Evolutionary conservation across 2,888 invertebrate species (phyloP).

Genomic region (Aphrophora alni): DNA sequence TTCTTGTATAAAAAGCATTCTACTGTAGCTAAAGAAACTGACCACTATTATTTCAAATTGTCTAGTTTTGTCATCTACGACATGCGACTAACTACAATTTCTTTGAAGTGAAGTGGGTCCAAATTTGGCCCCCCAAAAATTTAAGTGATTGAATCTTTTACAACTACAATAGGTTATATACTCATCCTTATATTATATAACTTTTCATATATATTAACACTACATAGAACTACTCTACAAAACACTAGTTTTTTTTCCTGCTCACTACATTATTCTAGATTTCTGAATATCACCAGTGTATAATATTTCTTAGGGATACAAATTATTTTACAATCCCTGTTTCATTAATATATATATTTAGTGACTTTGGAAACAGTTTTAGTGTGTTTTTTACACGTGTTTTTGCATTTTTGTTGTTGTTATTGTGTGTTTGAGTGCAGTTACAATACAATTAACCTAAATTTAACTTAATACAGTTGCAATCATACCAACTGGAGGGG

Average conservation of each 20-base stretch:
- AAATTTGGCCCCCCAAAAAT: background rate
- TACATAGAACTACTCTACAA: conserved; percentile 39
- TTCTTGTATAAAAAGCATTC: background rate
- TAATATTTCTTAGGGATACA: conserved; percentile 25
- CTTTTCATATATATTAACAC: conserved; percentile 39
- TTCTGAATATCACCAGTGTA: conserved; percentile 41
- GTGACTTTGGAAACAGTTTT: background rate
- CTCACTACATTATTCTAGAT: conserved; percentile 37
- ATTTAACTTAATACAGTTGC: background rate
- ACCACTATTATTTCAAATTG: background rate
- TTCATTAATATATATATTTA: background rate
- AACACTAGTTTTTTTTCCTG: conserved; percentile 32
- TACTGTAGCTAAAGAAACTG: background rate
- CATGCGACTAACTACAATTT: background rate
- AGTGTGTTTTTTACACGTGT: background rate
- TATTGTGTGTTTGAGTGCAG: background rate
- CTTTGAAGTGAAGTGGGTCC: background rate
- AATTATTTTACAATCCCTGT: conserved; percentile 15
- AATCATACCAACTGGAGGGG: conserved; percentile 13
- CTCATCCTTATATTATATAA: conserved; percentile 39
- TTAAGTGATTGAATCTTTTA: background rate
- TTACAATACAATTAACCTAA: conserved; percentile 2
- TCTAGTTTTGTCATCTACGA: background rate
- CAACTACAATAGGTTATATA: conserved; percentile 30
- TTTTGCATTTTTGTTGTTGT: background rate